Percentiles rank a stretch among this genome's conserved stretches.
Conservation (phyloP, 2,113 vertebrate species). For the Mastomys coucha region DNA sequence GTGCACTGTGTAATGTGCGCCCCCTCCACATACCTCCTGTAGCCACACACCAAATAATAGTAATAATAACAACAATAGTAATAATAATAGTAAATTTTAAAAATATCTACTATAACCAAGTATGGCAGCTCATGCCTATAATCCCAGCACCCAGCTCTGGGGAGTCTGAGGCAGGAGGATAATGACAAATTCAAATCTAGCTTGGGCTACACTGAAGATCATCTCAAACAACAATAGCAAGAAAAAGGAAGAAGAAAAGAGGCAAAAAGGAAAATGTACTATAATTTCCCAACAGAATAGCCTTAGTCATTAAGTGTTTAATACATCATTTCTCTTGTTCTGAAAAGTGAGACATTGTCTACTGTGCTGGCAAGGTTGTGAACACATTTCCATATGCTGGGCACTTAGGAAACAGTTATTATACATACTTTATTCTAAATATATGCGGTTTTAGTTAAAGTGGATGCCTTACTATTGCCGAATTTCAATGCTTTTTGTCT, state of each 20-base stretch:
- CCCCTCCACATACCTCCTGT: neutral
- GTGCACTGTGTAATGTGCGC: neutral
- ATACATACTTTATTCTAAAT: constrained; percentile 48
- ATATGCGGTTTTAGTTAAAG: constrained; percentile 52
- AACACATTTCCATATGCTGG: constrained; percentile 62
- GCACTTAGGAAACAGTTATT: constrained; percentile 52
- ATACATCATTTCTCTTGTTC: constrained; percentile 15
- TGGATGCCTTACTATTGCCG: constrained; percentile 41
- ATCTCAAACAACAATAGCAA: neutral
- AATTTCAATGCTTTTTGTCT: constrained; percentile 64
- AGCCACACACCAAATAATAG: no score
- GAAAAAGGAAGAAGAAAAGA: neutral
- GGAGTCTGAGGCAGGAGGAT: neutral
- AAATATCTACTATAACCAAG: neutral
- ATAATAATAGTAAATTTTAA: neutral
- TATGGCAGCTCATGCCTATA: no score
- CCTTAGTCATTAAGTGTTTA: constrained; percentile 33
- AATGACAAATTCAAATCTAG: neutral
- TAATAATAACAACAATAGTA: neutral
- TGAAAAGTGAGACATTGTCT: constrained; percentile 57
- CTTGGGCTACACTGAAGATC: neutral
- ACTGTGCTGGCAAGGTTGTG: neutral
- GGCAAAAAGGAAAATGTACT: neutral
- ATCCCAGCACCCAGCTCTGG: no score
- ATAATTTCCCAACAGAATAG: constrained; percentile 20